Evolutionary conservation across 2,888 invertebrate species (phyloP).

Genomic region (Tenthredo scrophulariae): DNA sequence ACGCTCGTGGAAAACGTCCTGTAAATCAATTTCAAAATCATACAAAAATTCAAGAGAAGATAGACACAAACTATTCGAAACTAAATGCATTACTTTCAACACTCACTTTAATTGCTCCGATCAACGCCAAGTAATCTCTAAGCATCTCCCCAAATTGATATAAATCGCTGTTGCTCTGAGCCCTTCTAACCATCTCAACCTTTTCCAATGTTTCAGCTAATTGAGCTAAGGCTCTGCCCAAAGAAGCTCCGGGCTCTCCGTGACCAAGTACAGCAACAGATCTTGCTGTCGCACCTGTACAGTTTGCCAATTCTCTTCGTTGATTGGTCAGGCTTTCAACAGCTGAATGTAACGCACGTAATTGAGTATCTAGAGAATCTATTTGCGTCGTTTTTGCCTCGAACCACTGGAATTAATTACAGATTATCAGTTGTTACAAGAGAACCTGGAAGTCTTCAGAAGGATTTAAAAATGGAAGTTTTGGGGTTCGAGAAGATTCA

Average conservation of each 20-base stretch:
- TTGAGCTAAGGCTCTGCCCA: conserved; percentile 94
- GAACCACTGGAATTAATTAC: conserved; percentile 91
- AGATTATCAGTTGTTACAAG: not conserved
- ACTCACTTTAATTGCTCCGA: conserved; percentile 91
- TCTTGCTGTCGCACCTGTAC: conserved; percentile 92
- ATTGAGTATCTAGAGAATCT: conserved; percentile 93
- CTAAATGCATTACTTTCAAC: conserved; percentile 50
- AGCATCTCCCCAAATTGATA: conserved; percentile 96
- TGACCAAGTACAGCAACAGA: conserved; percentile 94
- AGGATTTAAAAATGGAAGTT: not conserved
- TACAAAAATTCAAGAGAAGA: not conserved
- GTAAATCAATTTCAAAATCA: conserved; percentile 61
- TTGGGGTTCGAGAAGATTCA: not conserved
- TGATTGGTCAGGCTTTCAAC: conserved; percentile 93
- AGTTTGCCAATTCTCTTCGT: conserved; percentile 89
- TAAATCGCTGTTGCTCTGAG: conserved; percentile 97
- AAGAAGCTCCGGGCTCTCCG: conserved; percentile 94
- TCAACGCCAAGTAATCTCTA: conserved; percentile 95
- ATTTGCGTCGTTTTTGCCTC: conserved; percentile 96
- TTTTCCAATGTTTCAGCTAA: conserved; percentile 87
- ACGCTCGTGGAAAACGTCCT: conserved; percentile 86
- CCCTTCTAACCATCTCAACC: conserved; percentile 92
- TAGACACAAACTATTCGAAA: not conserved
- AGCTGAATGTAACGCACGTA: conserved; percentile 91
- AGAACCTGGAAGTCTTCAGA: not conserved